Evolutionary conservation across 2,888 invertebrate genomes (phyloP).

Genomic region (Oligia fasciuncula): DNA sequence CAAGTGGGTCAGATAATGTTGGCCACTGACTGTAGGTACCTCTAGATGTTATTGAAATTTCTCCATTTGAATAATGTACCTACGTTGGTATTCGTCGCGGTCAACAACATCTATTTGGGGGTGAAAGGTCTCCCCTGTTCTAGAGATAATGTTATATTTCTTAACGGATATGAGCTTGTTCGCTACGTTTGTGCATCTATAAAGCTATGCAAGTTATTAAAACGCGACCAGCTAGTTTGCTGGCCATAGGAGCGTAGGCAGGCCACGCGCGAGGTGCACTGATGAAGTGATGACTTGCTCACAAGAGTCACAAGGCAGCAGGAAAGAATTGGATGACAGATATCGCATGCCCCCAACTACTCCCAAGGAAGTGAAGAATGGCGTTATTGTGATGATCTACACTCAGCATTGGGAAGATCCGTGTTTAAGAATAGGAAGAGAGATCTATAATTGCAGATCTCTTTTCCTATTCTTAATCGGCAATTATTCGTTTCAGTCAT

Average conservation of each 20-base stretch:
- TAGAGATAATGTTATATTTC: constrained; percentile 38
- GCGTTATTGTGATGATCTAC: neutral
- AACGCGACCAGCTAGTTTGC: neutral
- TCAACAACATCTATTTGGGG: constrained; percentile 61
- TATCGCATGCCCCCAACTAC: neutral
- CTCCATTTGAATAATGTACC: constrained; percentile 4
- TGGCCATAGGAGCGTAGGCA: neutral
- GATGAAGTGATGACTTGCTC: neutral
- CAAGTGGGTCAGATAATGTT: too few relatives aligned
- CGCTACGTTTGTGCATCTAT: neutral
- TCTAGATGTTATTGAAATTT: constrained; percentile 14
- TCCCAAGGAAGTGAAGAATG: neutral
- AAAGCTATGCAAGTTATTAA: neutral
- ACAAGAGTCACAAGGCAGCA: neutral
- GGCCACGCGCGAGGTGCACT: neutral
- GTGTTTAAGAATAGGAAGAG: neutral
- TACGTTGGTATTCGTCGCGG: constrained; percentile 50
- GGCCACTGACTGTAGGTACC: neutral
- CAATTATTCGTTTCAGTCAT: neutral
- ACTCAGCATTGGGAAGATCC: neutral
- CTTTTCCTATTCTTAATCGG: neutral
- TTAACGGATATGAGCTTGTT: constrained; percentile 3
- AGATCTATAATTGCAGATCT: neutral
- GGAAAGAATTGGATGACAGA: neutral
- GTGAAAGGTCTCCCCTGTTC: constrained; percentile 58